Evolutionary conservation across 1,140 invertebrate genomes (phyloP).

Genomic region (Caenorhabditis remanei): DNA sequence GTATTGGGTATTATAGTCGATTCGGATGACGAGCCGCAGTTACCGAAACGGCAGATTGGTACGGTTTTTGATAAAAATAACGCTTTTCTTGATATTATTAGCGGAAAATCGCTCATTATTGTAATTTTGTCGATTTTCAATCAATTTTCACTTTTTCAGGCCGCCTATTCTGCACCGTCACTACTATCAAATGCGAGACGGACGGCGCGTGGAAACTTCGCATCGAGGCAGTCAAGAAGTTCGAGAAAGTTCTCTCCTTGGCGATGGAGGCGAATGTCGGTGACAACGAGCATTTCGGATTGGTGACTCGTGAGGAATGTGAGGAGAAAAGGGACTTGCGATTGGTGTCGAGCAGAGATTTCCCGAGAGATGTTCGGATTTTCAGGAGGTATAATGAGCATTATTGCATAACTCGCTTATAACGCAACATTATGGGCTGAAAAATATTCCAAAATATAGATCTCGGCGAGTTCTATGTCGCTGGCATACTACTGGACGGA

Average conservation of each 20-base stretch:
- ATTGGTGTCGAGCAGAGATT: conserved; percentile 24
- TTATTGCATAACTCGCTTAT: no score
- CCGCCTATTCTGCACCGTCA: conserved; percentile 20
- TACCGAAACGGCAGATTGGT: conserved; percentile 16
- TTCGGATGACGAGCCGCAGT: neutral
- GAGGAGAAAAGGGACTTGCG: conserved; percentile 39
- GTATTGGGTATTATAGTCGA: neutral
- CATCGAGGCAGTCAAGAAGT: conserved; percentile 35
- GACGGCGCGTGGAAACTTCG: neutral
- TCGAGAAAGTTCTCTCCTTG: neutral
- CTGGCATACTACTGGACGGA: no score
- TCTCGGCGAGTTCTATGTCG: no score
- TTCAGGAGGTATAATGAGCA: neutral
- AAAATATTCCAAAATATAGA: no score
- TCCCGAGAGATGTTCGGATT: conserved; percentile 36
- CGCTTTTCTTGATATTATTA: no score
- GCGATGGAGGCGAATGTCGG: conserved; percentile 1
- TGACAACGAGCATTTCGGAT: conserved; percentile 13
- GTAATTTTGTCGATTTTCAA: no score
- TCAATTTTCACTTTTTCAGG: neutral
- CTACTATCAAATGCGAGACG: neutral
- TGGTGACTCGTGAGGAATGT: conserved; percentile 21
- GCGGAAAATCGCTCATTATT: no score
- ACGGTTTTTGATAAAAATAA: neutral
- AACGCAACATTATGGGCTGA: no score